Base-by-base conservation (phyloP, 2,797 vertebrate genomes). In the Hippoglossus hippoglossus region DNA sequence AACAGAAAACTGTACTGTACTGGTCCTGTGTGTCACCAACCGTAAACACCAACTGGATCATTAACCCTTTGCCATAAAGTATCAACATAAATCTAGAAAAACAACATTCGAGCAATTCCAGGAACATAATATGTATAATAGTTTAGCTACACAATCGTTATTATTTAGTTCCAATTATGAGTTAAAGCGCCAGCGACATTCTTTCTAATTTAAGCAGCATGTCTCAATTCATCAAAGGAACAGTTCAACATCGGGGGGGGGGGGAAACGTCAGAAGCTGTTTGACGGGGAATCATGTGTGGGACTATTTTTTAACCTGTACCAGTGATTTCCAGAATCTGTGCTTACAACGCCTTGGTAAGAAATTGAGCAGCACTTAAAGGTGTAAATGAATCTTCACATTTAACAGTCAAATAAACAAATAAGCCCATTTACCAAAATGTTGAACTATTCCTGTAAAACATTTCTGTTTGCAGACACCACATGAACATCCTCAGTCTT, bases 141-240 rank as follows among this genome's bases (percentile, higher is more conserved):
- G 70, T 77, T 74, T 68, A 75, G 57, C 53, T 25, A 67, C 63
- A 80, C 71, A 81, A 73, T 76, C 71, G 58, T 79, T 18, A 67
- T 65, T 51, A 75, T 67, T 56, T 71, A 67, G 67, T 76, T 80
- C 71, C 52, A 47, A 67, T 28, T 77, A 3, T 56, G 74, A 74
- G 65, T 73, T 65, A 78, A 86, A 83, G 68, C 44, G 1, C 44
- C 54, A 47, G 41, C 64, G 54, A 83, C 79, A 77, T 77, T 85
- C 68, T 44, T 62, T 60, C 19, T 47, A 10, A 44, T 51, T 60
- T 56, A 34, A 66, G 63, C 63, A 66, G 63, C 52, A 66, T 31
- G 39, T 55, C 25, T 56, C 39, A 16, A 19, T 56, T 25, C 13
- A 34, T 57, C 44, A 73, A 77, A 73, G 60, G 52, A 68, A 70